Base-by-base conservation (phyloP, 2,113 vertebrate species). In the Sander lucioperca region DNA sequence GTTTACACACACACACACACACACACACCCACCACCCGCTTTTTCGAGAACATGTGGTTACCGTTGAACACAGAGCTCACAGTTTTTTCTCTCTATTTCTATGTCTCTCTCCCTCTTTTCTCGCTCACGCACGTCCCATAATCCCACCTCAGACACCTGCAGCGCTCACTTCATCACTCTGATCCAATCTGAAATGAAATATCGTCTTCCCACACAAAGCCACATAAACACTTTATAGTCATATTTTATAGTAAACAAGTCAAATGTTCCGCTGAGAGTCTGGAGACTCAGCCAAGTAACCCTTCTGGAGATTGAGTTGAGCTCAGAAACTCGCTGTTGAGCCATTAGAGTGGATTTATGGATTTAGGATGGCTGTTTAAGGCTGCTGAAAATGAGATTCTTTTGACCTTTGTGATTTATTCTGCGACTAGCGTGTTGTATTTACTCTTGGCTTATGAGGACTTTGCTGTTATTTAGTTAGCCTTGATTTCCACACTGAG, bases 221-320 rank as follows among this genome's bases (percentile, higher is more conserved):
- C 54, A 27, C 58, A 82, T 64, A 47, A 79, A 82, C 71, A 63
- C 83, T 72, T 43, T 11, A 50, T 12, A 65, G 39, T 64, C 75
- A 82, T 58, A 82, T 82, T 79, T 74, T 45, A 81, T 47, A 57
- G 82, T 83, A 82, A 89, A 89, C 57, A 81, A 77, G 66, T 84
- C 68, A 59, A 62, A 82, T 72, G 36, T 88, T 86, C 73, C 67
- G 9, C 61, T 30, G 18, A 63, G 75, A 69, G 39, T 54, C 45
- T 33, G 25, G 30, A 64, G 62, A 16, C 56, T 43, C 14, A 0
- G 85, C 83, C 82, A 74, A 88, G 73, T 61, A 47, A 45, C 19
- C 25, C 67, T 63, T 71, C 86, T 86, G 76, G 71, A 80, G 75
- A 74, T 74, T 25, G 63, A 73, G 72, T 84, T 87, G 75, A 71